Evolutionary conservation across 1,140 invertebrate species (phyloP).

Genomic region (Apis dorsata): DNA sequence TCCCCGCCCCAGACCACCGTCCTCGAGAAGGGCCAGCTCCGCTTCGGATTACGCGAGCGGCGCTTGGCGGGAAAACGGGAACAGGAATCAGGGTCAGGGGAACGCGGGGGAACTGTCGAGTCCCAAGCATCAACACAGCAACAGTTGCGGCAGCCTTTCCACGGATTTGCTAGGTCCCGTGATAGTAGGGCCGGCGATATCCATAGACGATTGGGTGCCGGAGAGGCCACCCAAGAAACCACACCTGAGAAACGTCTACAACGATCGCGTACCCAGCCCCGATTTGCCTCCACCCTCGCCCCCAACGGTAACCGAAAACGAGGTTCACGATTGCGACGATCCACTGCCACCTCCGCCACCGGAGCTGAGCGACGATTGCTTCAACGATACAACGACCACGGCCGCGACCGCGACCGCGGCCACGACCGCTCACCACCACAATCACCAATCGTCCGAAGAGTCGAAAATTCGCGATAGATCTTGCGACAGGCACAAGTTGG

Average conservation of each 20-base stretch:
- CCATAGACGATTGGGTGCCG: slow-evolving; percentile 86
- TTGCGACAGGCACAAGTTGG: slow-evolving; percentile 70
- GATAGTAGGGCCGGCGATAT: slow-evolving; percentile 84
- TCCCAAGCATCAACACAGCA: slow-evolving; percentile 82
- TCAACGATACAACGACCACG: slow-evolving; percentile 34
- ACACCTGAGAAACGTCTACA: slow-evolving; percentile 82
- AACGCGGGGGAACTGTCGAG: slow-evolving; percentile 62
- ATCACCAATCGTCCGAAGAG: slow-evolving; percentile 46
- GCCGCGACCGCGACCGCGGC: no score
- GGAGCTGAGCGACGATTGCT: slow-evolving; percentile 75
- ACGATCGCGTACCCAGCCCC: slow-evolving; percentile 84
- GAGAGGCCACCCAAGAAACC: slow-evolving; percentile 88
- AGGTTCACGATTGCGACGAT: slow-evolving; percentile 84
- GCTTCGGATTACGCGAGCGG: slow-evolving; percentile 85
- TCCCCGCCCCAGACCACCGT: slow-evolving; percentile 80
- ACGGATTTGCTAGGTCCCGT: slow-evolving; percentile 83
- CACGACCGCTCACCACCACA: neutral
- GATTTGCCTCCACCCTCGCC: slow-evolving; percentile 87
- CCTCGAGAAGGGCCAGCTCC: slow-evolving; percentile 84
- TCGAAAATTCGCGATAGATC: slow-evolving; percentile 57
- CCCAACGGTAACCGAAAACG: slow-evolving; percentile 82
- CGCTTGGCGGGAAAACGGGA: slow-evolving; percentile 72
- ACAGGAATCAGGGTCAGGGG: slow-evolving; percentile 44
- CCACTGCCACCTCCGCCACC: slow-evolving; percentile 87
- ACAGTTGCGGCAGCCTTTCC: slow-evolving; percentile 83